Base-by-base conservation (phyloP, 2,888 invertebrate genomes). In the Phania funesta region DNA sequence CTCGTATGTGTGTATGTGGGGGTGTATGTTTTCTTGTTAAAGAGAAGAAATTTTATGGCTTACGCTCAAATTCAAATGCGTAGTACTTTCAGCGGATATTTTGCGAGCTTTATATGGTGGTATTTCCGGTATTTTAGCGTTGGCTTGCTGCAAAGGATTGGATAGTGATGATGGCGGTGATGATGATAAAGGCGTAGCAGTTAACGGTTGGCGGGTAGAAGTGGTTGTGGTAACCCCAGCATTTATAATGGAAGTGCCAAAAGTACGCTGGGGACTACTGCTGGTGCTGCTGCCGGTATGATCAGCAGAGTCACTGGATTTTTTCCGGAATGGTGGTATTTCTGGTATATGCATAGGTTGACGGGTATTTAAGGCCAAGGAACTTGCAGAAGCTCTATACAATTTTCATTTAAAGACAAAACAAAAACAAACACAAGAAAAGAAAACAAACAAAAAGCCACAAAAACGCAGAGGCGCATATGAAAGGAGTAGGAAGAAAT, bases 51-150 rank as follows among this genome's bases (percentile, higher is more conserved):
- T 64, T 83, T 38, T 48, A 83, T 73, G 79, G 84, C 90, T 91
- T 89, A 91, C 91, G 86, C 88, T 90, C 84, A 90, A 86, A 75
- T 90, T 87, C 84, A 89, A 87, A 83, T 90, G 89, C 68, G 89
- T 87, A 58, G 90, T 88, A 90, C 92, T 92, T 87, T 93, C 93
- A 73, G 92, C 92, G n/a, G 93, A 93, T 85, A 89, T 86, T 87
- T 93, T 93, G 84, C 92, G 91, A 20, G 92, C 92, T 86, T 91
- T 92, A 87, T 38, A 81, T 22, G 93, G 93, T 70, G 93, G 93
- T 86, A 90, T 90, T 85, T 91, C 92, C 83, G 92, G 89, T 80
- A 93, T 91, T 88, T 90, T 88, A 84, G 85, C 75, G 83, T 41
- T 79, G 79, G 82, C 26, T 84, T 54, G 75, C 32, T 56, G 71